Evolutionary conservation across 2,797 vertebrate genomes (phyloP), one percentile per base, ranked within the genome.

Genomic region (Decapterus maruadsi): DNA sequence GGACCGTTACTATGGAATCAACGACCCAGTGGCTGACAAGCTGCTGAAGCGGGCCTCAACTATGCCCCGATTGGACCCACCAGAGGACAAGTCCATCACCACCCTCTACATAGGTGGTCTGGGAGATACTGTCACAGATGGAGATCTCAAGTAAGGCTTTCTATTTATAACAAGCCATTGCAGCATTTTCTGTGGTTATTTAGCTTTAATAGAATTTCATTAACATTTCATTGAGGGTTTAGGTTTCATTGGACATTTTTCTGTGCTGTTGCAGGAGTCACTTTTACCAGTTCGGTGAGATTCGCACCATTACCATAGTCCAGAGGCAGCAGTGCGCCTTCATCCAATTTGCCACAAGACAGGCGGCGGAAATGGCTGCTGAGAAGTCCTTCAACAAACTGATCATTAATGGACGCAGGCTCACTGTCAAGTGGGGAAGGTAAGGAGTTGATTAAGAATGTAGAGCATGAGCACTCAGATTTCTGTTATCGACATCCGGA

Each of bases 331-430:
- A 99, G 55, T 99, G 98, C 67, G 98, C 98, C 13, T 99, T 99
- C 86, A 98, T 99, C 87, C 98, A 99, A 94, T 99, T 99, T 72
- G 97, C 98, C 71, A 98, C 97, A 0, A 94, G 98, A 3, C 97
- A 97, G 73, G 90, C 98, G 3, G 97, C 98, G 0, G 98, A 99
- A 80, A 96, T 94, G 62, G 98, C 98, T 4, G 98, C 98, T 0
- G 98, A 99, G 93, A 99, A 99, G 87, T 99, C 98, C 66, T 99
- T 99, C 90, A 99, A 99, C 90, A 99, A 99, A 77, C 95, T 99
- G 67, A 99, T 99, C 60, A 96, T 99, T 84, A 98, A 99, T 0
- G 98, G 98, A 16, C 96, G 97, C 26, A 95, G 98, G 62, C 97
- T 99, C 72, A 99, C 98, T 0, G 98, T 99, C 82, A 99, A 99